These are phyloP conservation scores for Lypha dubia DNA, from an alignment of 2,888 invertebrate genomes.

Conservation along the genomic window DNA sequence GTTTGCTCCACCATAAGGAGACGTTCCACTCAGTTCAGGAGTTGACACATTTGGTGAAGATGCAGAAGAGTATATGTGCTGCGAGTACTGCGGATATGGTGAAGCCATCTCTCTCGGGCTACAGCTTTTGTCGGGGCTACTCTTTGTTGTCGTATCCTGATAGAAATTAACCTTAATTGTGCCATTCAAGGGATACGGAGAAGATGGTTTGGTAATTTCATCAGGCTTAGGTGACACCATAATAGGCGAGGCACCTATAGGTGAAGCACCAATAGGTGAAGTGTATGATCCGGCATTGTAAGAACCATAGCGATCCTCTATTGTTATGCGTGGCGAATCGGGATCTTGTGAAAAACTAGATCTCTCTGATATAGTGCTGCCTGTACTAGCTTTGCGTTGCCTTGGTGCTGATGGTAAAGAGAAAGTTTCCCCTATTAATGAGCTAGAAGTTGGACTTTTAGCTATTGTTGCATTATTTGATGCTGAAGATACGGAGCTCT, in stretches of 20 bases:
- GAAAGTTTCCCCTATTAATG: constrained; percentile 78
- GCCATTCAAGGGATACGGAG: constrained; percentile 89
- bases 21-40: constrained; percentile 82
- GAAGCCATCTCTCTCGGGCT: constrained; percentile 90
- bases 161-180: constrained; percentile 94
- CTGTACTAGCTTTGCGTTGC: constrained; percentile 89
- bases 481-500: constrained; percentile 42
- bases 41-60: constrained; percentile 84
- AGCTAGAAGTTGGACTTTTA: constrained; percentile 76
- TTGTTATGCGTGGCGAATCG: constrained; percentile 88
- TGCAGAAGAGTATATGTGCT: constrained; percentile 86
- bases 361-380: constrained; percentile 90
- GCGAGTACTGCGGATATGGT: constrained; percentile 85
- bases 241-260: constrained; percentile 86
- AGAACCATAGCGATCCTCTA: constrained; percentile 85
- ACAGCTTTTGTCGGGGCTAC: constrained; percentile 92
- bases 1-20: constrained; percentile 81
- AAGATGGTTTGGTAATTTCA: constrained; percentile 86
- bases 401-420: constrained; percentile 83
- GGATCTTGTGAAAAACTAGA: constrained; percentile 91
- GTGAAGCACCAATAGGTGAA: constrained; percentile 87
- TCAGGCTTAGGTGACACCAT: constrained; percentile 90
- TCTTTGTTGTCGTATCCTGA: constrained; percentile 93
- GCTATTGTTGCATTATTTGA: constrained; percentile 71
- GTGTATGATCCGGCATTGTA: constrained; percentile 90